These are phyloP conservation scores for Neosilurus mollespiculum DNA, from an alignment of 2,797 vertebrate genomes.

Conservation along the genomic window DNA sequence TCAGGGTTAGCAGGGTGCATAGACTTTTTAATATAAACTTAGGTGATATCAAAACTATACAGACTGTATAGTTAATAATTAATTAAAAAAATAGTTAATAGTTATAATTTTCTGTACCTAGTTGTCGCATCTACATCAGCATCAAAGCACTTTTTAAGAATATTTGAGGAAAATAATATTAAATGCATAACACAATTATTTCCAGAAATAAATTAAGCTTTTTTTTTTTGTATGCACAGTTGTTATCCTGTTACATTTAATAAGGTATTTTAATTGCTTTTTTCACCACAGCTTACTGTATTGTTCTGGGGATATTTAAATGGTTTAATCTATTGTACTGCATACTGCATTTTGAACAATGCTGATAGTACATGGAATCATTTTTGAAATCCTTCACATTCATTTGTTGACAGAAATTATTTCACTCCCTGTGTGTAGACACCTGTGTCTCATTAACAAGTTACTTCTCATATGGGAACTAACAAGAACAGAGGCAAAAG, in stretches of 20 bases:
- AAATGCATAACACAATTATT: not conserved
- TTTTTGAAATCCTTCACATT: not conserved
- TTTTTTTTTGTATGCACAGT: no score
- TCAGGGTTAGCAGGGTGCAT: no score
- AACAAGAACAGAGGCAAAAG: not conserved
- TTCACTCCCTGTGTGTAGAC: slow-evolving; percentile 7
- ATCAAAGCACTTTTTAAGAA: not conserved
- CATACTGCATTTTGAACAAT: not conserved
- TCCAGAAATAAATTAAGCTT: not conserved
- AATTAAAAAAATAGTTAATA: no score
- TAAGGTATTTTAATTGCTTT: not conserved
- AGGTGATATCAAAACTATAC: not conserved
- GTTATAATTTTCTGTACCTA: not conserved
- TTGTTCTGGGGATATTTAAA: not conserved
- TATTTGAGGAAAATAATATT: not conserved
- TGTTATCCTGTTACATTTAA: not conserved
- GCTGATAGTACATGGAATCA: not conserved
- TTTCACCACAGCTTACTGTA: not conserved
- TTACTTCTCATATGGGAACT: slow-evolving; percentile 13
- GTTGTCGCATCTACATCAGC: not conserved
- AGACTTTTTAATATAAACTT: no score
- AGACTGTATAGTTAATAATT: no score
- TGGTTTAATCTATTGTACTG: not conserved
- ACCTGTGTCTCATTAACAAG: slow-evolving; percentile 26
- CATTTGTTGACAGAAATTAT: not conserved